These are phyloP conservation scores for Merops nubicus DNA, from an alignment of 2,113 vertebrate species.

Conservation along the genomic window DNA sequence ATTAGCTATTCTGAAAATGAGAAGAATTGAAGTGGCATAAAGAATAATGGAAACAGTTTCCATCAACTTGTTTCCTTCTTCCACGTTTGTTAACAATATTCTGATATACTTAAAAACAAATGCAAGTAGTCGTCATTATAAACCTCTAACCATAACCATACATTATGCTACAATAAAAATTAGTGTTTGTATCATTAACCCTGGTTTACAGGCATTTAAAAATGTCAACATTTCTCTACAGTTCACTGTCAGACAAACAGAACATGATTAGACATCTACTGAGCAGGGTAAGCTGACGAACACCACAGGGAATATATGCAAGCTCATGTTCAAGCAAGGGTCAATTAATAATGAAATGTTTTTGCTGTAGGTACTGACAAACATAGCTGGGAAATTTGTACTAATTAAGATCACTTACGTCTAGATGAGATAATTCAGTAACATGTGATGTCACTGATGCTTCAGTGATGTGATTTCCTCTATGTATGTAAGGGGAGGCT, in stretches of 20 bases:
- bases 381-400: background rate
- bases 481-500: background rate
- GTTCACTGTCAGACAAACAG: background rate
- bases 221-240: background rate
- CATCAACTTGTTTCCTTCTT: background rate
- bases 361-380: conserved; percentile 11
- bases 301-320: background rate
- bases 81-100: background rate
- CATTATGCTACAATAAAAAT: background rate
- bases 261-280: background rate
- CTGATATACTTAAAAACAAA: background rate
- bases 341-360: background rate
- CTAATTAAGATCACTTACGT: background rate
- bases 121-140: background rate
- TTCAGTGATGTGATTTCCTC: background rate
- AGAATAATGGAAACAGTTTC: background rate
- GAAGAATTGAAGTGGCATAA: background rate
- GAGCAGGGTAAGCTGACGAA: background rate
- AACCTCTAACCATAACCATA: background rate
- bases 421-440: background rate
- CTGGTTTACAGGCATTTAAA: background rate
- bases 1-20: background rate
- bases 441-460: background rate
- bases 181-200: background rate
- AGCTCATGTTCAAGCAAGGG: background rate